Evolutionary conservation across 2,888 invertebrate genomes (phyloP), one percentile per base, ranked within the genome.

Genomic region (Spilosoma lubricipeda): DNA sequence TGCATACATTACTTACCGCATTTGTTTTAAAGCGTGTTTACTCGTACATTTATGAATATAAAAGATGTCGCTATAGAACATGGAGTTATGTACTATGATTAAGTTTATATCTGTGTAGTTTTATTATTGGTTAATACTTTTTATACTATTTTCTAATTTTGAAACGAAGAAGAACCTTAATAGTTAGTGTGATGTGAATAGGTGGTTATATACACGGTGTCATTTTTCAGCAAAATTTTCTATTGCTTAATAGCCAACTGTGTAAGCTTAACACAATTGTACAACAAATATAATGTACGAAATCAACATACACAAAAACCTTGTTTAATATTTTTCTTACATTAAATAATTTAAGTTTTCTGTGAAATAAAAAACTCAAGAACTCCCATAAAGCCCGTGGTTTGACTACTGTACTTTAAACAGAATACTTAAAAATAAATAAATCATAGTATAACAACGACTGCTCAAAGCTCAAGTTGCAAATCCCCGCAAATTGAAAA

Each of bases 401-500:
- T 11, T 59, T 27, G 27, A 27, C 11, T 23, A 9, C 20, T 39
- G 39, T n/a, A 67, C 36, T 39, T 56, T 67, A 69, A n/a, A 36
- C n/a, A 30, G 64, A 23, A 39, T 9, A 36, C 78, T 80, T 81
- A 68, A 75, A 78, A 77, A 84, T 75, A 79, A 75, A 85, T 85
- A 85, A 83, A 85, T 85, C 77, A 83, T 67, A 76, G 77, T 82
- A 86, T 86, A 80, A 78, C 85, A 87, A 87, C 82, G 86, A 88
- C 88, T 88, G 86, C 83, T 84, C 80, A 86, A 88, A 89, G 86
- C 87, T 88, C 85, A 88, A 90, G 89, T 90, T 89, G 89, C 90
- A 94, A 95, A 95, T 95, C 94, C 94, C 89, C 87, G 89, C 92
- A 94, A 94, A 95, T 95, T 95, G 95, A 95, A 95, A 92, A 90